Conservation (phyloP, 2,888 invertebrate species). For the Eupithecia abbreviata region DNA sequence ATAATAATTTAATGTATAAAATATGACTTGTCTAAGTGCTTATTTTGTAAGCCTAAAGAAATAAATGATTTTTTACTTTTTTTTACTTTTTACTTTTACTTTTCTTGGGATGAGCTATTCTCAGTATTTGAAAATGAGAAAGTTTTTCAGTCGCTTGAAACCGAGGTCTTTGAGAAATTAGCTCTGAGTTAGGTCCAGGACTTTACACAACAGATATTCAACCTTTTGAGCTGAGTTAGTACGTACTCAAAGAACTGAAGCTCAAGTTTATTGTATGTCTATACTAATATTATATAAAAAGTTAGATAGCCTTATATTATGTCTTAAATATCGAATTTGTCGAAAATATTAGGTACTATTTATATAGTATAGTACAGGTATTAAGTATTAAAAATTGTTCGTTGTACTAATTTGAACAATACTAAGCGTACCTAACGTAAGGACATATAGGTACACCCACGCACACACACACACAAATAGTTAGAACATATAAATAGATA, state of each 20-base stretch:
- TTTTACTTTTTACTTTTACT: too few species aligned
- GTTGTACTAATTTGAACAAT: neutral
- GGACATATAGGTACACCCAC: too few species aligned
- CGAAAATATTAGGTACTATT: too few species aligned
- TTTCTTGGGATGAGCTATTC: neutral
- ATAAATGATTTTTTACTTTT: too few species aligned
- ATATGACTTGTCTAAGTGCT: too few species aligned
- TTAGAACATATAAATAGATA: neutral
- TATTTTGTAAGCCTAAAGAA: too few species aligned
- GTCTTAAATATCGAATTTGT: too few species aligned
- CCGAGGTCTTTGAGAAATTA: slow-evolving; percentile 26
- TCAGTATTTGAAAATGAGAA: slow-evolving; percentile 13
- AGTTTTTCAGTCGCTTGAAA: slow-evolving; percentile 9
- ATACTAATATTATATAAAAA: too few species aligned
- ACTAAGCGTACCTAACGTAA: neutral
- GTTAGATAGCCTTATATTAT: too few species aligned
- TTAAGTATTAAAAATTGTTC: neutral
- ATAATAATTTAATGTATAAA: too few species aligned
- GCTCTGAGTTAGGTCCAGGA: slow-evolving; percentile 4
- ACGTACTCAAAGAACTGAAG: neutral
- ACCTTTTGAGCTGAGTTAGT: neutral
- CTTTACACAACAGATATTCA: slow-evolving; percentile 1
- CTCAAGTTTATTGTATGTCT: neutral
- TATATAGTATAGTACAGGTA: neutral
- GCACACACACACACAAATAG: neutral